These are phyloP conservation scores for Cynaeus angustus DNA, from an alignment of 2,888 invertebrate genomes.

Conservation along the genomic window DNA sequence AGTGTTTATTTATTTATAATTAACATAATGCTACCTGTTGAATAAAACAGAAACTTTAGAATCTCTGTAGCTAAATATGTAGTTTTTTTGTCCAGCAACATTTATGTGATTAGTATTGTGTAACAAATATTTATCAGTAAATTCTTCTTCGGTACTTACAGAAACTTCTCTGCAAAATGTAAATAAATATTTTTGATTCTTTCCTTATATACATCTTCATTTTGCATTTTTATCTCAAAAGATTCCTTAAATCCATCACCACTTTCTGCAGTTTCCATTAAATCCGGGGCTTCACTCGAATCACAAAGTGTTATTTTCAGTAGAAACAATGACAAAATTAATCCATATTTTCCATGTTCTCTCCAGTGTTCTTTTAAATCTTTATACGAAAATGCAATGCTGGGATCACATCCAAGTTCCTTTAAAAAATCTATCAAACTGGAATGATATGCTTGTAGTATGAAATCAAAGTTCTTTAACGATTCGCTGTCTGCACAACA, in stretches of 20 bases:
- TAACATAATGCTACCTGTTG: too few species aligned
- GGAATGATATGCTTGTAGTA: conserved; percentile 58
- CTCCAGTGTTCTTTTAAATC: conserved; percentile 58
- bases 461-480: conserved; percentile 57
- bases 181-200: conserved; percentile 39
- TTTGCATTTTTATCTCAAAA: conserved; percentile 45
- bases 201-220: conserved; percentile 47
- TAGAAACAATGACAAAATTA: conserved; percentile 56
- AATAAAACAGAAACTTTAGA: too few species aligned
- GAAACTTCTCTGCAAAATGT: conserved; percentile 50
- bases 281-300: conserved; percentile 46
- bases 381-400: conserved; percentile 53
- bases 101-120: background rate
- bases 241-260: conserved; percentile 37
- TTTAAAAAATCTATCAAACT: conserved; percentile 55
- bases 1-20: too few species aligned
- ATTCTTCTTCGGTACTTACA: conserved; percentile 15
- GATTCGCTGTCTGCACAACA: conserved; percentile 54
- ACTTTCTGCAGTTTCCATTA: conserved; percentile 44
- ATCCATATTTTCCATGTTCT: conserved; percentile 57
- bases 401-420: conserved; percentile 54
- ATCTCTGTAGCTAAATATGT: too few species aligned
- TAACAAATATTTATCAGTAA: background rate
- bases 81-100: too few species aligned
- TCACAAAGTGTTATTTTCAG: conserved; percentile 51